These are phyloP conservation scores for Ochotona curzoniae DNA, from an alignment of 2,113 vertebrate genomes.

Conservation along the genomic window DNA sequence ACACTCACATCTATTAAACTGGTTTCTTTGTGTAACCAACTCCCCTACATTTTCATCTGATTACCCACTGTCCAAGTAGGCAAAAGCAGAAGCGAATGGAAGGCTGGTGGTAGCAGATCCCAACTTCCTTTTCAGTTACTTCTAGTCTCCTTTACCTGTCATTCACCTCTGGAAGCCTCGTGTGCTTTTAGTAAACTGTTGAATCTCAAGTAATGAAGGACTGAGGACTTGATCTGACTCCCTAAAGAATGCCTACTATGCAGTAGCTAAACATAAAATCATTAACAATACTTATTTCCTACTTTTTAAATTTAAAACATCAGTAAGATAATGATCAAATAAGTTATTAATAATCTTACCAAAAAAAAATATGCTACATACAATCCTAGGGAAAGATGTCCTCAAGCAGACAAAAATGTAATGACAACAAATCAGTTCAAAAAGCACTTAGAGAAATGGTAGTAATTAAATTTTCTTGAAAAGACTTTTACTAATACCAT, in stretches of 20 bases:
- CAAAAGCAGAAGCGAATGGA: background rate
- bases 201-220: background rate
- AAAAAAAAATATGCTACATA: background rate
- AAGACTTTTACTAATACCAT: background rate
- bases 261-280: background rate
- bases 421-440: background rate
- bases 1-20: background rate
- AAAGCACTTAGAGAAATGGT: background rate
- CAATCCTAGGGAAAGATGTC: background rate
- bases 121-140: background rate
- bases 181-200: background rate
- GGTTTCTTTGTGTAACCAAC: background rate
- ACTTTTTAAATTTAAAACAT: background rate
- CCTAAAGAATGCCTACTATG: background rate
- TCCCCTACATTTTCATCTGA: background rate
- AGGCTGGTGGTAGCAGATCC: background rate
- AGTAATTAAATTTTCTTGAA: slow-evolving; percentile 21
- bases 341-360: background rate
- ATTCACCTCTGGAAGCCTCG: background rate
- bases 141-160: background rate
- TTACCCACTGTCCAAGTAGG: background rate
- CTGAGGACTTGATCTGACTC: background rate
- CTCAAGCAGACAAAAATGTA: background rate
- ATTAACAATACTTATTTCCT: background rate
- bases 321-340: background rate